Evolutionary conservation across 23 tunicate species (phyloP), one percentile per base, ranked within the genome.

Genomic region (Oikopleura dioica): DNA sequence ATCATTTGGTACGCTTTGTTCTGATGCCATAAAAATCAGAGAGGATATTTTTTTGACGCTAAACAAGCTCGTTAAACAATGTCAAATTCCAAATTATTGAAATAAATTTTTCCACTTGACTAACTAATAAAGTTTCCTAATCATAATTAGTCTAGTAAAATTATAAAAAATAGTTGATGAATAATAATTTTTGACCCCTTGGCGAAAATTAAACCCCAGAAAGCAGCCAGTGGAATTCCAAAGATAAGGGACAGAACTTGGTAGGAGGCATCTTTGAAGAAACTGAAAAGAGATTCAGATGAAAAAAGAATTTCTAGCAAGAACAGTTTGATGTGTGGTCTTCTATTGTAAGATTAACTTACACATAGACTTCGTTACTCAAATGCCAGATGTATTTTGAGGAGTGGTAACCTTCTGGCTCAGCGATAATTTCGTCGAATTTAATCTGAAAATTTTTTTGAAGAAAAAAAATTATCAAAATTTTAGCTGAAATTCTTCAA

Each of bases 121-220:
- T n/a, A n/a, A n/a, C n/a, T n/a, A n/a, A n/a, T n/a, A n/a, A n/a
- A n/a, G n/a, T n/a, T n/a, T n/a, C n/a, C n/a, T n/a, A n/a, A n/a
- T n/a, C n/a, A n/a, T n/a, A n/a, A n/a, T n/a, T n/a, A n/a, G n/a
- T n/a, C n/a, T n/a, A n/a, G n/a, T n/a, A n/a, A n/a, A n/a, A n/a
- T n/a, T n/a, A n/a, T n/a, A n/a, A n/a, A n/a, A n/a, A n/a, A n/a
- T n/a, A n/a, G n/a, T n/a, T n/a, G n/a, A n/a, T n/a, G n/a, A n/a
- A n/a, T n/a, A n/a, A n/a, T n/a, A n/a, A 44, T 44, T 44, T 44
- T 44, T 44, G 16, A 44, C 9, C 55, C 16, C 55, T 9, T 44
- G 38, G 95, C 81, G 36, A 88, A 88, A 76, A 83, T 77, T n/a
- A 88, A 35, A 21, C 96, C 96, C 96, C 96, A 89, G 37, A 89